Evolutionary conservation across 2,888 invertebrate species (phyloP), one percentile per base, ranked within the genome.

Genomic region (Cepaea hortensis): DNA sequence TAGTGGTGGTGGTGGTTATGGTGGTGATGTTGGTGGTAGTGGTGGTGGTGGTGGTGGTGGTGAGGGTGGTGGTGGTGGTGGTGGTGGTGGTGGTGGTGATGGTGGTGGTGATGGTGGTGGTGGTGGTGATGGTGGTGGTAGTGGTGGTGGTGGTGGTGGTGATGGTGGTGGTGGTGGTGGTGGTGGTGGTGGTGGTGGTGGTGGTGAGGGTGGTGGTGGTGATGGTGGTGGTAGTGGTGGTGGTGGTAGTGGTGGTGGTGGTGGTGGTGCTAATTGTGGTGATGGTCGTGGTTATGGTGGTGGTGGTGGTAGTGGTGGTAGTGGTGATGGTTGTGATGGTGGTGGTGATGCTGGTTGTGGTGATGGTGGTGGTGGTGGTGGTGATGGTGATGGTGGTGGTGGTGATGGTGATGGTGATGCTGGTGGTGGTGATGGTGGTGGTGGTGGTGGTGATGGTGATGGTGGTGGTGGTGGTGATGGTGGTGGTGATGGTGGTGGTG

Each of bases 181-280:
- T 73, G 35, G 73, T 73, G 35, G n/a, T 73, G 20, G 73, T 73
- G 35, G 20, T 73, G 35, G n/a, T 73, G 20, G 76, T 76, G 5
- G 35, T 76, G 18, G 15, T 76, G 18, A 23, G 3, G 18, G 35
- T 76, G 5, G 76, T 76, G 18, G 23, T 13, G 4, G 76, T 76
- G 5, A 5, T 76, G 48, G 35, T 76, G n/a, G 76, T 76, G n/a
- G 35, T 76, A 76, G 76, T 76, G 48, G 35, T 76, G 48, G n/a
- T 73, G 35, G 73, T 73, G 35, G n/a, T 76, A 13, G 23, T 76
- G 48, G 76, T 76, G 18, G 35, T 13, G 18, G 35, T 76, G 18
- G 35, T 13, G 18, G 76, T 76, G 48, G 4, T 76, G 76, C n/a
- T n/a, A n/a, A n/a, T n/a, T n/a, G 76, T 76, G 76, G 76, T 76